These are phyloP conservation scores for Orthonevra nobilis DNA, from an alignment of 2,888 invertebrate genomes.

Conservation along the genomic window DNA sequence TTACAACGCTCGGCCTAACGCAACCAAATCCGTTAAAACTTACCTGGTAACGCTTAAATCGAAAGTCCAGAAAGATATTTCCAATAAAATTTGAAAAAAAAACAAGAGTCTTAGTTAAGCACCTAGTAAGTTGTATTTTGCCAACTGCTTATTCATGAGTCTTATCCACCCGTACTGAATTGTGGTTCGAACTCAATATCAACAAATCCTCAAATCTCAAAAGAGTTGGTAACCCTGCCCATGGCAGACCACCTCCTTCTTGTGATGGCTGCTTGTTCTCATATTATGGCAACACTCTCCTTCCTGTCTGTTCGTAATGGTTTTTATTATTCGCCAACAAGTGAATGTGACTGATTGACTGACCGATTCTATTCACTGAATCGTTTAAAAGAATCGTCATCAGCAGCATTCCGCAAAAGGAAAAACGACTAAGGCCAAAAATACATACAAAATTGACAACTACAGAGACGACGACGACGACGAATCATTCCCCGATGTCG, in stretches of 20 bases:
- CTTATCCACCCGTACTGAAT: too few relatives aligned
- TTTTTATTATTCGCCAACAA: not conserved
- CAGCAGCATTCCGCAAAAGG: slow-evolving; percentile 42
- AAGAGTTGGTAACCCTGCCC: slow-evolving; percentile 19
- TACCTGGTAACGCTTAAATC: too few relatives aligned
- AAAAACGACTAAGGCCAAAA: slow-evolving; percentile 25
- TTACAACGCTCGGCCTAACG: too few relatives aligned
- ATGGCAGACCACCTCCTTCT: slow-evolving; percentile 14
- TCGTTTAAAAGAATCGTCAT: slow-evolving; percentile 23
- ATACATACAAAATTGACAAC: slow-evolving; percentile 23
- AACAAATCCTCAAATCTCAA: not conserved
- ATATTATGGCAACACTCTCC: not conserved
- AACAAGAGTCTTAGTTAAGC: too few relatives aligned
- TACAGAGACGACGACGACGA: slow-evolving; percentile 2
- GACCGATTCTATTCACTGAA: slow-evolving; percentile 14
- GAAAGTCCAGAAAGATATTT: too few relatives aligned
- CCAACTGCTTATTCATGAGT: too few relatives aligned
- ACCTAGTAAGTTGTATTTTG: too few relatives aligned
- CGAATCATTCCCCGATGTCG: slow-evolving; percentile 48
- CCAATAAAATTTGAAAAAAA: too few relatives aligned
- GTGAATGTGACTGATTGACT: slow-evolving; percentile 9
- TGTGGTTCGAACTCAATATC: too few relatives aligned
- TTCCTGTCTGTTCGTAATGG: not conserved
- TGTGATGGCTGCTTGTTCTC: slow-evolving; percentile 1
- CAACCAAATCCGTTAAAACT: too few relatives aligned